A percentile compares a stretch with the other conserved stretches of the same genome.
phyloP scores from a whole-genome alignment of 1,140 invertebrate species.

The Drosophila rufa region DNA sequence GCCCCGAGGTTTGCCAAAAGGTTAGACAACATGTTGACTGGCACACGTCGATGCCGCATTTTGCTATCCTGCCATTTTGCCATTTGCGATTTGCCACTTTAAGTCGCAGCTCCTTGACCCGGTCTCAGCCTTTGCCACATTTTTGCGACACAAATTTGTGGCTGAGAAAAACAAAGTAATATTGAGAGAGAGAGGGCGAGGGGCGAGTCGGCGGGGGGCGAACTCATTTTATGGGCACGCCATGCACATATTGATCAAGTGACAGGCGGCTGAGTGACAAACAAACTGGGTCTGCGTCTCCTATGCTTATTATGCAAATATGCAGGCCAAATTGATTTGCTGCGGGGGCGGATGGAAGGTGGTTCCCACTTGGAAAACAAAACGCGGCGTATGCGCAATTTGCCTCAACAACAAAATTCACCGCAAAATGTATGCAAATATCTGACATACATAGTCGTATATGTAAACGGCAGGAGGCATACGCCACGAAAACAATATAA shows the following conservation, averaged over 20 bases:
- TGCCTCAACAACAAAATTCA: conserved; percentile 50
- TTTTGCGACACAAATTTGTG: conserved; percentile 73
- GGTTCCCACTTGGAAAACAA: conserved; percentile 63
- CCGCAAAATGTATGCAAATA: conserved; percentile 77
- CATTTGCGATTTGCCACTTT: conserved; percentile 63
- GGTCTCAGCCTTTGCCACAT: conserved; percentile 55
- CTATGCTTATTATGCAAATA: conserved; percentile 78
- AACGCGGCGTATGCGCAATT: conserved; percentile 81
- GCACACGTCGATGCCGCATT: conserved; percentile 38
- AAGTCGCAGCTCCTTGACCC: conserved; percentile 65
- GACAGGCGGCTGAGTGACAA: conserved; percentile 79
- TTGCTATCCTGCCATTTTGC: conserved; percentile 21
- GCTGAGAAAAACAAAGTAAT: conserved; percentile 76
- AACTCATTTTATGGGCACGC: conserved; percentile 77
- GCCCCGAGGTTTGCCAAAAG: conserved; percentile 52
- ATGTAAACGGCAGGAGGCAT: conserved; percentile 38
- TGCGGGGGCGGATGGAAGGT: conserved; percentile 17
- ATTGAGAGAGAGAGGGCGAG: background rate
- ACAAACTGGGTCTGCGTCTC: conserved; percentile 66
- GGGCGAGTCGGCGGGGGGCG: background rate
- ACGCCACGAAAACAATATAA: conserved; percentile 79
- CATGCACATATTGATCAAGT: conserved; percentile 83
- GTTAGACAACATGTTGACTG: conserved; percentile 46
- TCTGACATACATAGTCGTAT: conserved; percentile 41
- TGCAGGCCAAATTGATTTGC: conserved; percentile 75